A percentile compares a stretch with the other conserved stretches of the same genome.
Conservation (phyloP, 2,797 vertebrate genomes). For the Prunella strophiata region DNA sequence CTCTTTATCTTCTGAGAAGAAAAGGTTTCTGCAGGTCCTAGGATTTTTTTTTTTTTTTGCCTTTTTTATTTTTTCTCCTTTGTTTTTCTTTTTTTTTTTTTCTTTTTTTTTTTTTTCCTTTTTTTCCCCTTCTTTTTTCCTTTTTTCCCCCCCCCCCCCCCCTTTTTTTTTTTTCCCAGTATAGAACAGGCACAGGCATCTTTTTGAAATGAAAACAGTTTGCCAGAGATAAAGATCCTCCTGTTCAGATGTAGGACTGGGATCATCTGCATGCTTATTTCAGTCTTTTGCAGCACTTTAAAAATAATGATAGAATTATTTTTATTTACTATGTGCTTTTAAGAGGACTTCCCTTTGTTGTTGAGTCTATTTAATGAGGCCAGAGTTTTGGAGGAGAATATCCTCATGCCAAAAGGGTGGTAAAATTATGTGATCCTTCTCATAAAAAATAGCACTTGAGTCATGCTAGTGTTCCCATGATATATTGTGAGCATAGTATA, state of each 20-base stretch:
- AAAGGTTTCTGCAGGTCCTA: not conserved
- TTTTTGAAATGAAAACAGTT: not conserved
- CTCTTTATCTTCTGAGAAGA: not conserved
- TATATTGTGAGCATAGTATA: not conserved
- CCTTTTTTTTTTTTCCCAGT: not conserved
- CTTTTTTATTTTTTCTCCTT: too few species aligned
- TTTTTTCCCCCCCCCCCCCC: too few species aligned
- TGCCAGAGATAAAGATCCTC: not conserved
- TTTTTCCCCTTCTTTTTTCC: not conserved
- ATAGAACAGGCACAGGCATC: not conserved
- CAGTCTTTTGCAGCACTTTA: not conserved
- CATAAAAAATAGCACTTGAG: not conserved
- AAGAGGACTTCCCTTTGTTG: not conserved
- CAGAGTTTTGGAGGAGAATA: not conserved
- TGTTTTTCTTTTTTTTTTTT: fast-evolving
- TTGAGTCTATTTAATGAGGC: not conserved
- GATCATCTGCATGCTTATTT: not conserved
- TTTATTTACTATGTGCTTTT: not conserved
- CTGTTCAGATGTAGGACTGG: not conserved
- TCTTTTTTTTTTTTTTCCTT: too few species aligned
- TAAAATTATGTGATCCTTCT: not conserved
- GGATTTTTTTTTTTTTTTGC: not conserved
- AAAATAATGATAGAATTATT: not conserved
- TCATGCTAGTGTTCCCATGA: not conserved
- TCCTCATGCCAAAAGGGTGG: not conserved